These are phyloP conservation scores for Rhyacophila evoluta DNA, from an alignment of 2,888 invertebrate species.

Conservation along the genomic window DNA sequence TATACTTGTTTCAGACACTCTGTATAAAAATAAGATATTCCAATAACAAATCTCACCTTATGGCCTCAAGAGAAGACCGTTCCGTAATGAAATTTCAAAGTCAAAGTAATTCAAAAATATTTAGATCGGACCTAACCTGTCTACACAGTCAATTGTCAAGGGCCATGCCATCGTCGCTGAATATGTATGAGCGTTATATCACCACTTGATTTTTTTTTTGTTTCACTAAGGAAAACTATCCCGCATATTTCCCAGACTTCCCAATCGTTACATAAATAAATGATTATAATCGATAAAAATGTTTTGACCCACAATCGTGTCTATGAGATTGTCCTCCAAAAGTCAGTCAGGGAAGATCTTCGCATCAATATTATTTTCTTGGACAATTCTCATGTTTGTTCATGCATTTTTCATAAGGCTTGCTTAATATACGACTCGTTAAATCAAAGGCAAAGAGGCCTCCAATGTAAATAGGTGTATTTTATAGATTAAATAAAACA, in stretches of 20 bases:
- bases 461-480: constrained; percentile 12
- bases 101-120: constrained; percentile 6
- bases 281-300: not conserved
- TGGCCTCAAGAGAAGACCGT: not conserved
- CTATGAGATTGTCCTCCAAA: constrained; percentile 30
- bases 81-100: constrained; percentile 1
- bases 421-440: constrained; percentile 43
- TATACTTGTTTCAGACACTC: not conserved
- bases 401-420: constrained; percentile 50
- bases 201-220: not conserved
- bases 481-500: not conserved
- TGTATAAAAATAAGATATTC: not conserved
- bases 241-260: not conserved
- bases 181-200: not conserved
- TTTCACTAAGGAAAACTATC: not conserved
- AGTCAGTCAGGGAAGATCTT: constrained; percentile 45
- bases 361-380: constrained; percentile 46
- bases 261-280: not conserved
- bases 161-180: not conserved
- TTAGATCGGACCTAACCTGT: constrained; percentile 11
- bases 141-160: constrained; percentile 2
- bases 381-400: constrained; percentile 45
- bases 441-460: constrained; percentile 25
- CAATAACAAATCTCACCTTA: not conserved
- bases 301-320: constrained; percentile 42